Evolutionary conservation across 1,140 invertebrate species (phyloP).

Genomic region (Halotydeus destructor): DNA sequence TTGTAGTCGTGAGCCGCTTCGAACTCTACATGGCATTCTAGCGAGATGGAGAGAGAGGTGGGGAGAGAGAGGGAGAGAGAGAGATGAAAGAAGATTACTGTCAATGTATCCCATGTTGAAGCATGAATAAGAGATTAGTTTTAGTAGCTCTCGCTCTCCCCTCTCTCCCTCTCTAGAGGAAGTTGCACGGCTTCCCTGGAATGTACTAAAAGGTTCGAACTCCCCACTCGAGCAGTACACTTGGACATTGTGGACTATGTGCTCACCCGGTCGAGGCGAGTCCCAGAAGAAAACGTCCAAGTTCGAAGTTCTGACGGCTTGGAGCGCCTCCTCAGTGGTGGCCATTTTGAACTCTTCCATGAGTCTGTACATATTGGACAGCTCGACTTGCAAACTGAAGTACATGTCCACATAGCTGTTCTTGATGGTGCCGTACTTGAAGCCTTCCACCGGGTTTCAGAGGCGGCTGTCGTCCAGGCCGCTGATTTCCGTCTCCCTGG

Average conservation of each 20-base stretch:
- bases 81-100: too few relatives aligned
- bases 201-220: too few relatives aligned
- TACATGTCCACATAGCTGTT: slow-evolving; percentile 90
- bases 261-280: slow-evolving; percentile 72
- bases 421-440: slow-evolving; percentile 92
- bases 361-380: slow-evolving; percentile 98
- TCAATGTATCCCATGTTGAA: too few relatives aligned
- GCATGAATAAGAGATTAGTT: too few relatives aligned
- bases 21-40: too few relatives aligned
- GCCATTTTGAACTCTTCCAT: slow-evolving; percentile 95
- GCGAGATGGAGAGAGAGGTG: too few relatives aligned
- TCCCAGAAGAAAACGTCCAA: slow-evolving; percentile 99
- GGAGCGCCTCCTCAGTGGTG: slow-evolving; percentile 79
- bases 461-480: slow-evolving; percentile 94
- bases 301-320: slow-evolving; percentile 54
- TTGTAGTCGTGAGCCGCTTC: slow-evolving; percentile 95
- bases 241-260: too few relatives aligned
- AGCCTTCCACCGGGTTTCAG: slow-evolving; percentile 93
- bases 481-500: slow-evolving; percentile 87
- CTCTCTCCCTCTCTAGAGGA: too few relatives aligned
- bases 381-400: slow-evolving; percentile 78
- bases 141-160: too few relatives aligned
- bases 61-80: too few relatives aligned
- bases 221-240: too few relatives aligned
- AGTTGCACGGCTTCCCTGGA: too few relatives aligned